Conservation (phyloP, 2,797 vertebrate genomes). For the Vireo griseus region DNA sequence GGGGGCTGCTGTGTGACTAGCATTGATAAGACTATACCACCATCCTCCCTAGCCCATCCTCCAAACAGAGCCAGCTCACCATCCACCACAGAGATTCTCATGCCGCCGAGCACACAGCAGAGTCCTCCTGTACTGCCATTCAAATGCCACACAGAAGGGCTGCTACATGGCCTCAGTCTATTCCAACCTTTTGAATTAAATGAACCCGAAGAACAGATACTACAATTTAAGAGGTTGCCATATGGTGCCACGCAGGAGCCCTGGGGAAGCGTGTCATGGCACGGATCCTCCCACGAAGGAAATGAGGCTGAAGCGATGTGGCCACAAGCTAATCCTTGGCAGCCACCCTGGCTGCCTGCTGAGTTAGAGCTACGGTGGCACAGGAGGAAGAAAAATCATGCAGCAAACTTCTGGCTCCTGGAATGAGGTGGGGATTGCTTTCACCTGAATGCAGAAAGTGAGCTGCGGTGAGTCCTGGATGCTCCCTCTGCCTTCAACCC, state of each 20-base stretch:
- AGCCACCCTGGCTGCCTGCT: neutral
- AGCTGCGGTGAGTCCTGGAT: neutral
- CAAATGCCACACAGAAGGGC: neutral
- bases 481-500: neutral
- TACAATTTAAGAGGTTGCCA: neutral
- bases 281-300: fast-evolving
- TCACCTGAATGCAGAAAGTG: neutral
- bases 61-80: neutral
- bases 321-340: neutral
- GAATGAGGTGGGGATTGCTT: neutral
- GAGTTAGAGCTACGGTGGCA: fast-evolving
- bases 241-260: neutral
- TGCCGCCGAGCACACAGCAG: fast-evolving
- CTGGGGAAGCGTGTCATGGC: fast-evolving
- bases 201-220: fast-evolving
- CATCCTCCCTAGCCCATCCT: neutral
- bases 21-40: neutral
- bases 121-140: fast-evolving
- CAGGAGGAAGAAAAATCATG: neutral
- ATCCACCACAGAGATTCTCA: neutral
- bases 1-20: neutral
- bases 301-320: neutral
- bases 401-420: neutral
- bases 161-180: fast-evolving
- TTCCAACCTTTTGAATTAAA: neutral